These are phyloP conservation scores for Philypnodon macrostomus DNA, from an alignment of 2,797 vertebrate genomes.

Conservation along the genomic window DNA sequence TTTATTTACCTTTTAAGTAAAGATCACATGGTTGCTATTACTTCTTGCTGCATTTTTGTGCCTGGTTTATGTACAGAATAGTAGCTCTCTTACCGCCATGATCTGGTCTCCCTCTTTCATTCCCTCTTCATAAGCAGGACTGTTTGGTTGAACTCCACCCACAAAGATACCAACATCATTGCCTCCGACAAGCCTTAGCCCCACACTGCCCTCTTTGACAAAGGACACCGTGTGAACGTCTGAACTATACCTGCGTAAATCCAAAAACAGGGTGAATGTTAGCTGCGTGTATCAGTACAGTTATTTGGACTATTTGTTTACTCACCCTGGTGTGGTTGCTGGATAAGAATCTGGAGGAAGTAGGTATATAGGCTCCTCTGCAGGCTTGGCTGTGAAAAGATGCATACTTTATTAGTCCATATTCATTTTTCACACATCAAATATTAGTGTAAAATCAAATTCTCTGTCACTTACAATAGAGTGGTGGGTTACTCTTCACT, in stretches of 20 bases:
- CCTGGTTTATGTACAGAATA: too few relatives aligned
- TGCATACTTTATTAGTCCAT: background rate
- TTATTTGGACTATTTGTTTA: background rate
- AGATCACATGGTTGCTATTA: too few relatives aligned
- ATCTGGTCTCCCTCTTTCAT: constrained; percentile 93
- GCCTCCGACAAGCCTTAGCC: constrained; percentile 89
- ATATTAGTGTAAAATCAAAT: background rate
- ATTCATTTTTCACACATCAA: background rate
- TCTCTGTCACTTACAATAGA: constrained; percentile 68
- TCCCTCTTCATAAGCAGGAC: constrained; percentile 83
- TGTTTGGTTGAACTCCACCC: constrained; percentile 87
- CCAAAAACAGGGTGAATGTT: background rate
- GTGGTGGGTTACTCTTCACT: constrained; percentile 24
- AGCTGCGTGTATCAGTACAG: background rate
- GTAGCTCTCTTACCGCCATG: constrained; percentile 88
- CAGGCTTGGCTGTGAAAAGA: constrained; percentile 57
- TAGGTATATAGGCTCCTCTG: constrained; percentile 79
- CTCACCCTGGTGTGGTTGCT: constrained; percentile 67
- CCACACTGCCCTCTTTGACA: constrained; percentile 83
- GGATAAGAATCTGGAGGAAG: constrained; percentile 80
- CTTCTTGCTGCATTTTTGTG: too few relatives aligned
- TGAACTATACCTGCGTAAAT: constrained; percentile 80
- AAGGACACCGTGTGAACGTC: constrained; percentile 79
- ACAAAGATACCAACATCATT: constrained; percentile 96
- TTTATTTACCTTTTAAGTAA: constrained; percentile 81